Percentiles rank a stretch among this genome's conserved stretches.
These are phyloP conservation scores for Corynorhinus townsendii DNA, from an alignment of 2,113 vertebrate genomes.

Conservation along the genomic window DNA sequence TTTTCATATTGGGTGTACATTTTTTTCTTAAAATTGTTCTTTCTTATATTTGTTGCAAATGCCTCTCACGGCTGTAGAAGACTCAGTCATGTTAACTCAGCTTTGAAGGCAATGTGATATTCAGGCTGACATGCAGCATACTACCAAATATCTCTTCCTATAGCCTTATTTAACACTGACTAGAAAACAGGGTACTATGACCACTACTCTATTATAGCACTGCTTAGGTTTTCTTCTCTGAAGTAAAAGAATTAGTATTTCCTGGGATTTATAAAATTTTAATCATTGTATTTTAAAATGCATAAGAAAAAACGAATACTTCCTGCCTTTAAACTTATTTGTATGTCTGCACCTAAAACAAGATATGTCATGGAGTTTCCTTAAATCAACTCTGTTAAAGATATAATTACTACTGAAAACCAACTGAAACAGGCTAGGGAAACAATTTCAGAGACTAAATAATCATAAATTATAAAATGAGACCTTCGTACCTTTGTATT, in stretches of 20 bases:
- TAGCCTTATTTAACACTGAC: neutral
- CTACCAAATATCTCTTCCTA: neutral
- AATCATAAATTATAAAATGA: neutral
- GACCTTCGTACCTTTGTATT: neutral
- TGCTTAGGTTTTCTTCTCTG: neutral
- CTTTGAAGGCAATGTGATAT: neutral
- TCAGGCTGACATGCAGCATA: neutral
- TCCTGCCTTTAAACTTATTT: neutral
- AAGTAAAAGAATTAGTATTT: neutral
- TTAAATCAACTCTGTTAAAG: neutral
- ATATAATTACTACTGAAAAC: neutral
- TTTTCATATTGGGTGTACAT: neutral
- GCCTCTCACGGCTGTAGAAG: neutral
- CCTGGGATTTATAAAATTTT: neutral
- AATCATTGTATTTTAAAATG: neutral
- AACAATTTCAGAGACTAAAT: neutral
- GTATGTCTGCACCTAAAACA: neutral
- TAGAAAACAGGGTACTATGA: neutral
- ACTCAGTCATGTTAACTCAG: neutral
- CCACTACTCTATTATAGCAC: neutral
- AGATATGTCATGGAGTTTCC: neutral
- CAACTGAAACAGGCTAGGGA: neutral
- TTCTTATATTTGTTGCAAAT: neutral
- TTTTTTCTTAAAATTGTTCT: neutral
- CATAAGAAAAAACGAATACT: neutral